Base-by-base conservation (phyloP, 2,888 invertebrate genomes). In the Scotopteryx bipunctaria region DNA sequence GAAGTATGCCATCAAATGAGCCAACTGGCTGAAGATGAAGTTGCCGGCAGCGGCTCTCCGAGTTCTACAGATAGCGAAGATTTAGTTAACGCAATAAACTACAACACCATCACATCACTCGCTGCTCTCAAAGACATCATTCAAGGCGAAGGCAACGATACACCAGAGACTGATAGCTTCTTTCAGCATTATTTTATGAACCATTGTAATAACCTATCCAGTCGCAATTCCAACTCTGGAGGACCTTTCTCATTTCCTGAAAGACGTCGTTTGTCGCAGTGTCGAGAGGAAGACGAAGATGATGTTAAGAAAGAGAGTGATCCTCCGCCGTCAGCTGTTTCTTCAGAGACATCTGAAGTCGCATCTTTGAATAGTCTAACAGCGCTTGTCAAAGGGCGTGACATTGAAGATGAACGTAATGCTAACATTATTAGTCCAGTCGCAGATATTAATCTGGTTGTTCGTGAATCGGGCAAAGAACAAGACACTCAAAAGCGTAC, bases 211-310 rank as follows among this genome's bases (percentile, higher is more conserved):
- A 92, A 93, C 66, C 82, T 94, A 55, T 94, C 94, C 17, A 94
- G 93, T 55, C 88, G 93, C 49, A 92, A 92, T 64, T 66, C 81
- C 0, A 81, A 71, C 56, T 66, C 85, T 3, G 76, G 71, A 54
- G 74, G 83, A 36, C 79, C 92, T 25, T 87, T 92, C 61, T 87
- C 91, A 1, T 93, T 91, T 66, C 86, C 88, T 47, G 93, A 92
- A 65, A 89, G 93, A 3, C 89, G 95, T 19, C 92, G 96, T 8
- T 80, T 96, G 58, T 96, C 96, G 2, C 95, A 96, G 80, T 96
- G 96, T 76, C 92, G 94, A 54, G 96, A 96, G 76, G 96, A 96
- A 83, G 96, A 96, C 67, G 96, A 96, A 75, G 95, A 95, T 44
- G 95, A 95, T 61, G 92, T 81, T 41, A 85, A 73, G 41, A 86